A percentile compares a stretch with the other conserved stretches of the same genome.
phyloP scores from a whole-genome alignment of 1,140 invertebrate genomes.

The Glomeris maerens region DNA sequence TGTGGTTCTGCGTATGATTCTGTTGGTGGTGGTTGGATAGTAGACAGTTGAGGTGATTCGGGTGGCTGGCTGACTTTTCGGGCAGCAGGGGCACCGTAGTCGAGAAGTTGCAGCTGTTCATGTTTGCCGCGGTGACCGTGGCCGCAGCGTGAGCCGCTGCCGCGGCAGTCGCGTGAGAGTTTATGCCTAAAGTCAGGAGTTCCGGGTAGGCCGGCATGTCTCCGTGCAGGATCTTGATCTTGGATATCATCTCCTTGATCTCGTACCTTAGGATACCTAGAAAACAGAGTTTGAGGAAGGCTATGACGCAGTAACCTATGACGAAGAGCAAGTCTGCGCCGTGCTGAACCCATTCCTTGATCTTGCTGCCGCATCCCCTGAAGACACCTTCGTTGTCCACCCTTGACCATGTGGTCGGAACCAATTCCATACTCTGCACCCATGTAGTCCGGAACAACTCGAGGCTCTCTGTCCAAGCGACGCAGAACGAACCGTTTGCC shows the following conservation, averaged over 20 bases:
- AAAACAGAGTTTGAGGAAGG: conserved; percentile 78
- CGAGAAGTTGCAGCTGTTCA: conserved; percentile 8
- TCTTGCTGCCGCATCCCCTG: conserved; percentile 48
- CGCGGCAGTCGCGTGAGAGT: conserved; percentile 13
- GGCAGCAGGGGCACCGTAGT: not conserved
- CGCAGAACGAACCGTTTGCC: not conserved
- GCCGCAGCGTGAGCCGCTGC: not conserved
- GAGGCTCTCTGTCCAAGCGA: not conserved
- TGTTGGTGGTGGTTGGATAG: conserved; percentile 6
- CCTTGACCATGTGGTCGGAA: not conserved
- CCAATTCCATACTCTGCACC: too few relatives aligned
- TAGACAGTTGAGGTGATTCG: conserved; percentile 14
- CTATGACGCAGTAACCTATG: conserved; percentile 73
- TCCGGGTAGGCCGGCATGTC: conserved; percentile 27
- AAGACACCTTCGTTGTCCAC: not conserved
- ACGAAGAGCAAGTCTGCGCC: conserved; percentile 68
- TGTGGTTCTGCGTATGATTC: conserved; percentile 23
- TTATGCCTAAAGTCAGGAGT: conserved; percentile 21
- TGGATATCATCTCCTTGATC: conserved; percentile 79
- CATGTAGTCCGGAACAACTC: too few relatives aligned
- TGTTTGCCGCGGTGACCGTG: too few relatives aligned
- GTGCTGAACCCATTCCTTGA: conserved; percentile 55
- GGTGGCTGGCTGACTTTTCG: conserved; percentile 1
- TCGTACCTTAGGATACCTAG: conserved; percentile 68
- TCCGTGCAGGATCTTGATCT: conserved; percentile 49